A percentile compares a stretch with the other conserved stretches of the same genome.
Evolutionary conservation across 2,797 vertebrate species (phyloP).

Genomic region (Gastrophryne carolinensis): DNA sequence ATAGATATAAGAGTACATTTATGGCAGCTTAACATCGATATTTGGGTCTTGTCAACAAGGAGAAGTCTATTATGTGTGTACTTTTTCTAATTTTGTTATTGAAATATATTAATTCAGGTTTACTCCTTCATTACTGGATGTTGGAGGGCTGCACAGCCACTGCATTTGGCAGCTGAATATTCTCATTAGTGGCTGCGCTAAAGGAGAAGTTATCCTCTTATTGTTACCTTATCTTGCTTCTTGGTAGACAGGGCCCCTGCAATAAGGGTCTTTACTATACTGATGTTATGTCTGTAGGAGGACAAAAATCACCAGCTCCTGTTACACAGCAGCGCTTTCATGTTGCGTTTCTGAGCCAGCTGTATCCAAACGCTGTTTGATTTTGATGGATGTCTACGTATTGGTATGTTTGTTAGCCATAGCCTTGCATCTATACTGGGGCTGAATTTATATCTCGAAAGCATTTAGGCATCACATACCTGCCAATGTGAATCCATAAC

Average conservation of each 20-base stretch:
- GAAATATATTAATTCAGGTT: slow-evolving; percentile 53
- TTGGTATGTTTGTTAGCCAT: no score
- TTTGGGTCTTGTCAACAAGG: slow-evolving; percentile 66
- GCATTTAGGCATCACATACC: no score
- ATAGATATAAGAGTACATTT: slow-evolving; percentile 61
- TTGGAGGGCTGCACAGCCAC: slow-evolving; percentile 58
- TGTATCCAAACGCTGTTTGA: no score
- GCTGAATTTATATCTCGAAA: no score
- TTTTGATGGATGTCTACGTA: no score
- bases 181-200: slow-evolving; percentile 25
- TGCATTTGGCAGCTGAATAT: slow-evolving; percentile 66
- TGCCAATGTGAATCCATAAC: no score
- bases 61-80: slow-evolving; percentile 29
- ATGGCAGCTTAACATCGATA: slow-evolving; percentile 79
- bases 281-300: slow-evolving; percentile 49
- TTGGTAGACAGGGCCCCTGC: slow-evolving; percentile 10
- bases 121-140: slow-evolving; percentile 54
- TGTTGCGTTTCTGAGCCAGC: no score
- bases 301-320: slow-evolving; percentile 66
- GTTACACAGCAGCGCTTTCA: slow-evolving; percentile 65
- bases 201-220: slow-evolving; percentile 59
- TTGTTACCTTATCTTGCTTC: slow-evolving; percentile 59
- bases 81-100: slow-evolving; percentile 43
- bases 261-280: slow-evolving; percentile 30
- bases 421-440: no score